Evolutionary conservation across 2,888 invertebrate genomes (phyloP), one percentile per base, ranked within the genome.

Genomic region (Coleophora flavipennella): DNA sequence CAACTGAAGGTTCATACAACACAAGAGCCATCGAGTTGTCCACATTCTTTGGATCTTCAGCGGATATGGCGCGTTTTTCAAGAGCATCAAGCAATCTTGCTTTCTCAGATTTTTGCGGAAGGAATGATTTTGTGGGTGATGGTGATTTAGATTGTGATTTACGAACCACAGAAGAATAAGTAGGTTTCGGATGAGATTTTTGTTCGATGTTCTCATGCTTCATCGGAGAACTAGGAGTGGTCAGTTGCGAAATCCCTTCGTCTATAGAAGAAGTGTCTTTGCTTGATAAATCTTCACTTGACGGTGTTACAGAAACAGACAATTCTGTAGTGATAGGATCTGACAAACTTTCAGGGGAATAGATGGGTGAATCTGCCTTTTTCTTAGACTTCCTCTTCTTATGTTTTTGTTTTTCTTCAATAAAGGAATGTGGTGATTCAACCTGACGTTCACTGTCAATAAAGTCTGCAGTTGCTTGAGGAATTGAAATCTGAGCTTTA

Each of bases 401-500:
- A 40, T 65, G 70, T 50, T 76, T 85, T 13, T 70, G 65, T 47
- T 70, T 78, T 13, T 83, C 81, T 34, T 62, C 62, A 26, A 67
- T 42, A 35, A 72, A 59, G 28, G 69, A 62, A 41, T 71, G 67
- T 8, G 74, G 58, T 37, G 55, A 53, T 51, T 68, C 66, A 25
- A 53, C 50, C 42, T 68, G 65, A 6, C 78, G 67, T 62, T 83
- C 83, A 49, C 55, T 74, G n/a, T 76, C 67, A 32, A 84, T 59
- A 33, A 84, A 81, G 36, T 78, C 76, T 9, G 59, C 65, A 6
- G 63, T 78, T 36, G 62, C 59, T 61, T 78, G 72, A 31, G 87
- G 87, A 43, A 90, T 85, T 0, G 87, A 80, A 13, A 89, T 83
- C 43, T 86, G 83, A 31, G 89, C 87, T 52, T 87, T 70, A 25